These are phyloP conservation scores for Etheostoma cragini DNA, from an alignment of 2,113 vertebrate genomes.

Conservation along the genomic window DNA sequence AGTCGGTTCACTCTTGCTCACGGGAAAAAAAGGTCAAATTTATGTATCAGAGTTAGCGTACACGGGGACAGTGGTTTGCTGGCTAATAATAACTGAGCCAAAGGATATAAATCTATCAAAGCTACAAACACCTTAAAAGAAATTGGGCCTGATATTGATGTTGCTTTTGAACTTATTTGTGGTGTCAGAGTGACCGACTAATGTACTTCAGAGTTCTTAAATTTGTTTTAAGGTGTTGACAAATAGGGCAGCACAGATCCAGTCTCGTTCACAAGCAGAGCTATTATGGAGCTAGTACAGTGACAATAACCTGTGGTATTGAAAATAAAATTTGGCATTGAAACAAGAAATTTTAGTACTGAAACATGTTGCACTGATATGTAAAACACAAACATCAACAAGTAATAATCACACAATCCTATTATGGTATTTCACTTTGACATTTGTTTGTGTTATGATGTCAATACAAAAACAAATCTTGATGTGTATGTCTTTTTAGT, in stretches of 20 bases:
- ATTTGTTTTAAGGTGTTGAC: constrained; percentile 3
- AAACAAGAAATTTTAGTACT: no score
- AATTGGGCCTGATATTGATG: constrained; percentile 21
- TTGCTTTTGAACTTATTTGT: constrained; percentile 30
- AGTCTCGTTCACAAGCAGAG: constrained; percentile 6
- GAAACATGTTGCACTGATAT: no score
- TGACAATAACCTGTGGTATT: no score
- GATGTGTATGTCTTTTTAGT: no score
- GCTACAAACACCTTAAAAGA: constrained; percentile 9
- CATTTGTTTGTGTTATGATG: no score
- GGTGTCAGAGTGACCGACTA: constrained; percentile 6
- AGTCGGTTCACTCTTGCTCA: constrained; percentile 34
- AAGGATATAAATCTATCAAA: constrained; percentile 26
- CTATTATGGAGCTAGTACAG: neutral
- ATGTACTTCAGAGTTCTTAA: neutral
- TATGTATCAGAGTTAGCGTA: constrained; percentile 22
- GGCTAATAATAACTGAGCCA: constrained; percentile 2
- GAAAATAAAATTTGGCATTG: no score
- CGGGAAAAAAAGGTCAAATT: constrained; percentile 35
- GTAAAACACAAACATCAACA: no score
- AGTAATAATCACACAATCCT: no score
- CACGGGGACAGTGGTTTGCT: constrained; percentile 11
- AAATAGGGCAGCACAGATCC: neutral
- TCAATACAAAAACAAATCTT: no score
- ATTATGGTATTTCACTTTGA: no score